Conservation (phyloP, 2,113 vertebrate genomes). For the Menura novaehollandiae region DNA sequence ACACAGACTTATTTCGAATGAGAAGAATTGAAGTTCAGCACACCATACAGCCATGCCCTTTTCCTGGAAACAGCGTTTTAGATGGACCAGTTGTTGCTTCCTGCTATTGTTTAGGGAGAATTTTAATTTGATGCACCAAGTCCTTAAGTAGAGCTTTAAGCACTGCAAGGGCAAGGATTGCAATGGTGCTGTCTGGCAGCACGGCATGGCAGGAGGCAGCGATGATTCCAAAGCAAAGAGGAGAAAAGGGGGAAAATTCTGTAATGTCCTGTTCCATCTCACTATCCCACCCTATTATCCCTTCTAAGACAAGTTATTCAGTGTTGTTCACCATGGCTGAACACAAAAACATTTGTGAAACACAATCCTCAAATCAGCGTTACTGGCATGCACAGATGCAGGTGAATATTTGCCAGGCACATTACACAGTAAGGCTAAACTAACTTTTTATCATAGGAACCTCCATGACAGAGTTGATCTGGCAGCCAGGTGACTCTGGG, state of each 20-base stretch:
- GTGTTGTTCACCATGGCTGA: not conserved
- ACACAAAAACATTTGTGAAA: not conserved
- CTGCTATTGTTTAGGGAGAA: not conserved
- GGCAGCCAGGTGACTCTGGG: not conserved
- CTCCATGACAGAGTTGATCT: not conserved
- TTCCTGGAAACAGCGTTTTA: not conserved
- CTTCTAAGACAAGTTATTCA: not conserved
- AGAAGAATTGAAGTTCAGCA: not conserved
- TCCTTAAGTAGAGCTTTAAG: not conserved
- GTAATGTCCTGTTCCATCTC: not conserved
- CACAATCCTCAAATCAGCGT: not conserved
- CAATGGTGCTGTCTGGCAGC: not conserved
- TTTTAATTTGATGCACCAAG: not conserved
- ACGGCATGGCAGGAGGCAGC: not conserved
- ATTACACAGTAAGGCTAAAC: not conserved
- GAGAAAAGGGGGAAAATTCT: not conserved
- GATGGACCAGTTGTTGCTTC: not conserved
- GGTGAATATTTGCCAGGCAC: not conserved
- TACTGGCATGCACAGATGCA: not conserved
- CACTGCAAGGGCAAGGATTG: not conserved
- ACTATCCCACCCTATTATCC: not conserved
- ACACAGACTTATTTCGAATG: not conserved
- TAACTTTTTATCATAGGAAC: not conserved
- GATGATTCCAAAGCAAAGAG: not conserved
- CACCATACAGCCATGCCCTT: not conserved